Base-by-base conservation (phyloP, 2,113 vertebrate species). In the Pseudorhombus dupliciocellatus region DNA sequence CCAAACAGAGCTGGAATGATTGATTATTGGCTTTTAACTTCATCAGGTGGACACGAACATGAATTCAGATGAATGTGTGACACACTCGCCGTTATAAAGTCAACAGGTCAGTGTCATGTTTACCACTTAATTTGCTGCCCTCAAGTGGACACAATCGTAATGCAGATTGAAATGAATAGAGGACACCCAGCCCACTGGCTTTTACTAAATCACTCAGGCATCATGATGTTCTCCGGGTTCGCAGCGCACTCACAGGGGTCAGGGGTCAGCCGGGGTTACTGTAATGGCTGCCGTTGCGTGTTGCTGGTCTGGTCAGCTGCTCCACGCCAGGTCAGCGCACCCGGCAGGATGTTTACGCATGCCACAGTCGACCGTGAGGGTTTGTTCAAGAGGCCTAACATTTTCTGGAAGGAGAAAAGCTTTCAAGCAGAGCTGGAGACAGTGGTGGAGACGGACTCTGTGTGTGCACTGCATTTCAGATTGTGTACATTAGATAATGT, bases 271-370 rank as follows among this genome's bases (percentile, higher is more conserved):
- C 34, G 55, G 25, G 16, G n/a, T 70, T 53, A 51, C 40, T n/a
- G 44, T 7, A n/a, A 48, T 48, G 44, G 12, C 40, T 48, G 46
- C 20, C 20, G 7, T 48, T 5, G 7, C 46, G 9, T 50, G 46
- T n/a, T 48, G 1, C 34, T 37, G 34, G 37, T 46, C 42, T 46
- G 42, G 15, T 46, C 42, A 15, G 42, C 20, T 2, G 26, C 31
- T 56, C 50, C 22, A 54, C 67, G 67, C 22, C 63, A 67, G 68
- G n/a, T 58, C 67, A 61, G 30, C 16, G 51, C 30, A 51, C 24
- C 57, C 12, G 66, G 16, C 51, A 86, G 81, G 83, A 88, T 48
- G 79, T 84, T 83, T 70, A 79, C 66, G 56, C 61, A 34, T 58
- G 70, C 60, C 44, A 42, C 54, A 53, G 42, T 73, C 67, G 54